Conservation (phyloP, 2,113 vertebrate species). For the Psilopsiagon aymara region DNA sequence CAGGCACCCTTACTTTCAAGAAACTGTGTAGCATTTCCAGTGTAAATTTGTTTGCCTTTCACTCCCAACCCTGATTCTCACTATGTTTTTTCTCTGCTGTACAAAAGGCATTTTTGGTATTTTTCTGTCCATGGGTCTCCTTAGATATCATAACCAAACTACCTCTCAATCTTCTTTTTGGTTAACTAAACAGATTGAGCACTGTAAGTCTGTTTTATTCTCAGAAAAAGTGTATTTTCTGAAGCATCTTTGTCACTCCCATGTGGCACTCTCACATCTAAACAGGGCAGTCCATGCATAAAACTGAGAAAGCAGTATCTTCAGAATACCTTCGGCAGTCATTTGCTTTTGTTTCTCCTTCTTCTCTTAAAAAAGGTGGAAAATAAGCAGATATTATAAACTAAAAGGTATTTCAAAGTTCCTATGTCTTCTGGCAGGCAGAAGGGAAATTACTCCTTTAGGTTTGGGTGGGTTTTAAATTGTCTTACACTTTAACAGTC, state of each 20-base stretch:
- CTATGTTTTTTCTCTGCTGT: not conserved
- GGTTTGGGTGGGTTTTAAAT: not conserved
- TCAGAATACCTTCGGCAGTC: not conserved
- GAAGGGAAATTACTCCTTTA: not conserved
- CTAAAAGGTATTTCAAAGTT: not conserved
- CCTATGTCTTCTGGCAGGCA: not conserved
- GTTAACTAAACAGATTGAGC: not conserved
- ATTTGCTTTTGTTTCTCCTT: not conserved
- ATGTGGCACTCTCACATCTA: not conserved
- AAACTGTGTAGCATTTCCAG: not conserved
- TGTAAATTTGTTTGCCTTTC: not conserved
- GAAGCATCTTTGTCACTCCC: not conserved
- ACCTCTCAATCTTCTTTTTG: not conserved
- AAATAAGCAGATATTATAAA: not conserved
- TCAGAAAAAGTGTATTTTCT: not conserved
- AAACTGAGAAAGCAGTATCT: not conserved
- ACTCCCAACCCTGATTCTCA: not conserved
- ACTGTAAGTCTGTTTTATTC: not conserved
- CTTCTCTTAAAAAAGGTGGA: not conserved
- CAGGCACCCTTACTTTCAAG: not conserved
- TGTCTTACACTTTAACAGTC: not conserved
- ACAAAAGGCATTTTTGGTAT: not conserved
- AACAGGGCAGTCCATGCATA: not conserved
- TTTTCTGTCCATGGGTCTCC: not conserved
- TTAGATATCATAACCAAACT: not conserved